Base-by-base conservation (phyloP, 2,113 vertebrate species). In the Brachyistius frenatus region DNA sequence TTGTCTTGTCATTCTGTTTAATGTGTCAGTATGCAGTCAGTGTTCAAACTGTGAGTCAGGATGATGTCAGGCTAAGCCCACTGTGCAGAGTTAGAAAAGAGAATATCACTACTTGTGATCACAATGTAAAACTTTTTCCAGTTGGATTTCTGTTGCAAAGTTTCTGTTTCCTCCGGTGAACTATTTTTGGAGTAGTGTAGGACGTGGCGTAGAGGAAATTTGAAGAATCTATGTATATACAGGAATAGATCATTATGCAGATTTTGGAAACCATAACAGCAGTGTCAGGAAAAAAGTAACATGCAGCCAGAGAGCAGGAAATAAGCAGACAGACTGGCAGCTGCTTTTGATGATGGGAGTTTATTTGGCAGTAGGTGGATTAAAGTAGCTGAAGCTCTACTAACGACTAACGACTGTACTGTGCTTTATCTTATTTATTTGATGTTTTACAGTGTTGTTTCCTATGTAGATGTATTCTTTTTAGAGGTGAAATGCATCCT, bases 191-290 rank as follows among this genome's bases (percentile, higher is more conserved):
- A 65, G 36, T 5, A 35, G 53, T 78, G 67, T 31, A 31, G 57
- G 61, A 75, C 70, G 70, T 16, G 55, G n/a, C 46, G 64, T 7
- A n/a, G 76, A 76, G 52, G 72, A 77, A 66, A 41, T 79, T 7
- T 74, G 77, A 78, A 74, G 56, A 30, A 61, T 71, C 60, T 65
- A 47, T 47, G 78, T 63, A n/a, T 31, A n/a, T 70, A 63, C 73
- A 76, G 71, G 69, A 84, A 85, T 65, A 83, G 81, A 85, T 90
- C 68, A 72, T 84, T 58, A 79, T 58, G 55, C 73, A 78, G 63
- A 69, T 49, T 83, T 79, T 53, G 49, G 66, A 83, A 73, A 71
- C 7, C 1, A 58, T 53, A 60, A 44, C 62, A 54, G 81, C 78
- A 5, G 71, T 73, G 76, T 84, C 78, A 61, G 83, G 61, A 50